Evolutionary conservation across 2,113 vertebrate species (phyloP).

Genomic region (Psephotus haematonotus): DNA sequence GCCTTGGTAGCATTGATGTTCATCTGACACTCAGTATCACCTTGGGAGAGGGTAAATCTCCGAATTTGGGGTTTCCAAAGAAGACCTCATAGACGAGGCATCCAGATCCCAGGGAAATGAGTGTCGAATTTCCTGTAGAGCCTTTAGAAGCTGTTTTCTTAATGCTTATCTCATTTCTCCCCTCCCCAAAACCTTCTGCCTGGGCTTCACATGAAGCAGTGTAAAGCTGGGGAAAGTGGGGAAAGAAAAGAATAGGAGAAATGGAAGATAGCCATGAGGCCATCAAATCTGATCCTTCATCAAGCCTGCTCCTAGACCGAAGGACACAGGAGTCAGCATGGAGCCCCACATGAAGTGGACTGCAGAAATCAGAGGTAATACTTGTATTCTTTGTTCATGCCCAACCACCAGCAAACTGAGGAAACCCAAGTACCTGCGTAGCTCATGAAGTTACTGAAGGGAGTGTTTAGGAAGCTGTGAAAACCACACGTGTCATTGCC

Average conservation of each 20-base stretch:
- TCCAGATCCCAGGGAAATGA: background rate
- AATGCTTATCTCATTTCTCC: background rate
- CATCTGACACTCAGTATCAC: background rate
- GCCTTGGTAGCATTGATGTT: background rate
- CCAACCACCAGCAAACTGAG: background rate
- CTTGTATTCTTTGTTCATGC: background rate
- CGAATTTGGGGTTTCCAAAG: background rate
- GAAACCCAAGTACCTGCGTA: constrained; percentile 85
- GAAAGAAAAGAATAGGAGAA: background rate
- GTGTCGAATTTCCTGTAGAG: background rate
- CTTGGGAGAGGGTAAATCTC: background rate
- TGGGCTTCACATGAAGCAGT: background rate
- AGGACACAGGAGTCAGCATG: background rate
- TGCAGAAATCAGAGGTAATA: background rate
- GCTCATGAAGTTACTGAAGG: constrained; percentile 98
- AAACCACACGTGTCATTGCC: constrained; percentile 94
- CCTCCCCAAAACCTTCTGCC: background rate
- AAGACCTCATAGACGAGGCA: background rate
- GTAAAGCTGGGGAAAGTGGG: background rate
- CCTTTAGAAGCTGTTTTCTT: background rate
- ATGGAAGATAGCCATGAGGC: background rate
- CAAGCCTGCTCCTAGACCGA: background rate
- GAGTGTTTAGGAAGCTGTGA: constrained; percentile 87
- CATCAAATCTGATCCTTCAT: background rate
- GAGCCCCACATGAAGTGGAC: background rate